A percentile compares a stretch with the other conserved stretches of the same genome.
Evolutionary conservation across 2,113 vertebrate species (phyloP).

Genomic region (Synodontis membranacea): DNA sequence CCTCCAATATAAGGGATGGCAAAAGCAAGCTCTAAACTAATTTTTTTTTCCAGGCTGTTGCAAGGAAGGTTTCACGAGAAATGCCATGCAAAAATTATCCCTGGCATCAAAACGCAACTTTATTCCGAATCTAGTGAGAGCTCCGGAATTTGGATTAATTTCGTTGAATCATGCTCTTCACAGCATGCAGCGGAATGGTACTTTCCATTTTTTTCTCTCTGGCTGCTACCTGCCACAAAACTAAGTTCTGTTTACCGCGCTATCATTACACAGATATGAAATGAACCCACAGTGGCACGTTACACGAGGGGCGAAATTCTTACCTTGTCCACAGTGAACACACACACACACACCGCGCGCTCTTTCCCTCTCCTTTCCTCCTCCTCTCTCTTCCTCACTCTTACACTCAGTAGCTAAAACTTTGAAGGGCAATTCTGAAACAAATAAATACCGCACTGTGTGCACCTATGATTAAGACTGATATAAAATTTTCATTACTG

Average conservation of each 20-base stretch:
- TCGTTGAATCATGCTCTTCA: neutral
- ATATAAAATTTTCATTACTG: neutral
- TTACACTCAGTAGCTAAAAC: neutral
- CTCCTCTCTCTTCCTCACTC: neutral
- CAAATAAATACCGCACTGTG: neutral
- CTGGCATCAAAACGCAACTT: neutral
- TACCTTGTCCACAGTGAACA: slow-evolving; percentile 8
- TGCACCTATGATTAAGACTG: neutral
- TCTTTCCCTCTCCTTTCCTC: neutral
- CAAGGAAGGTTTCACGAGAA: neutral
- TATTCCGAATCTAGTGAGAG: neutral
- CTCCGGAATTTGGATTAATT: neutral
- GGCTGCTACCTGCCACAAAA: slow-evolving; percentile 13
- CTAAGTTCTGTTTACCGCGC: neutral
- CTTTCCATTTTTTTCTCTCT: slow-evolving; percentile 19
- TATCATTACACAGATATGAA: slow-evolving; percentile 2
- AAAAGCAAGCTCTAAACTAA: neutral
- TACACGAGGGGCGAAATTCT: slow-evolving; percentile 19
- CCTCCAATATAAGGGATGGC: neutral
- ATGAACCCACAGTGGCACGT: neutral
- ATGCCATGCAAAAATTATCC: neutral
- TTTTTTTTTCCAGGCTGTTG: neutral
- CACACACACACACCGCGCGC: slow-evolving; percentile 20
- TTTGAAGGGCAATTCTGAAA: neutral
- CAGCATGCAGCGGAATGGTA: slow-evolving; percentile 37